Base-by-base conservation (phyloP, 2,113 vertebrate genomes). In the Ginglymostoma cirratum region DNA sequence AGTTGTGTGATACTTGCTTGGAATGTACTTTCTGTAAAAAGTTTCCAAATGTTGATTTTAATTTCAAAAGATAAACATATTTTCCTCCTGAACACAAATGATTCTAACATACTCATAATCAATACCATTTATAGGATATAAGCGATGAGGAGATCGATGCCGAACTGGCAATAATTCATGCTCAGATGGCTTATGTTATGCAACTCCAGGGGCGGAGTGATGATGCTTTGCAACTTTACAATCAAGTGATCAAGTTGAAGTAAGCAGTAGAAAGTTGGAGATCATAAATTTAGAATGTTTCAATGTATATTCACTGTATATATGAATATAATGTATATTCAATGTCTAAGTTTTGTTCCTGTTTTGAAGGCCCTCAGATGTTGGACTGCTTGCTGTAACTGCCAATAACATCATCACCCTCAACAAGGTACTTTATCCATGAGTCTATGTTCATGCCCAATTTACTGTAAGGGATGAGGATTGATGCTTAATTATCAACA, bases 381-480 rank as follows among this genome's bases (percentile, higher is more conserved):
- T 99, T 96, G 99, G 98, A 96, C 98, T 99, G 78, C 97, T 99
- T 93, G 99, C 99, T 97, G 99, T 99, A 96, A 99, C 99, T 96
- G 99, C 99, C 97, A 99, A 99, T 97, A 99, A 99, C 96, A 99
- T 99, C 97, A 99, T 99, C 96, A 99, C 99, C 90, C 98, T 99
- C 97, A 99, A 99, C 97, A 99, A 99, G 98, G 99, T 99, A 98
- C 38, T 96, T 24, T 15, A 92, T 76, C 24, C 48, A 0, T 5
- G 96, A 96, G 96, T 12, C 52, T 0, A 30, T 45, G 38, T 70
- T 67, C 27, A 21, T 27, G 8, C 24, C 30, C 14, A 61, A 55
- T 34, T 90, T 55, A 27, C 23, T 55, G 48, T 8, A 55, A 65
- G 27, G 61, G 21, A 21, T n/a, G 55, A 66, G 10, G 1, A 6